These are phyloP conservation scores for Thamnaconus septentrionalis DNA, from an alignment of 2,113 vertebrate genomes.

Conservation along the genomic window DNA sequence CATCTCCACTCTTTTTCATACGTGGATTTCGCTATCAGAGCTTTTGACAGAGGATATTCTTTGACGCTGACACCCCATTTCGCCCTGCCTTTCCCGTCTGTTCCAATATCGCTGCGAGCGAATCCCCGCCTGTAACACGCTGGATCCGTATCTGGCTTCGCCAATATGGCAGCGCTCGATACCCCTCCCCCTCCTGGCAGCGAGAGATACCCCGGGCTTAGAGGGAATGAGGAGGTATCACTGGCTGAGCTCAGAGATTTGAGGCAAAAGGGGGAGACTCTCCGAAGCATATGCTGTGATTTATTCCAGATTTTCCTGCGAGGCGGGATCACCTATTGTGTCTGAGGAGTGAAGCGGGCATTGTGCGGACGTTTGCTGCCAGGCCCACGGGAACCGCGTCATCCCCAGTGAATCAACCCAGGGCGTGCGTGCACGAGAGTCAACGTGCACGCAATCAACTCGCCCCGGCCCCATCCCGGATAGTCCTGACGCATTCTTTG, in stretches of 20 bases:
- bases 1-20: neutral
- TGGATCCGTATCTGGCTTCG: slow-evolving; percentile 19
- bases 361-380: slow-evolving; percentile 30
- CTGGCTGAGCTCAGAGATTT: slow-evolving; percentile 37
- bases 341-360: slow-evolving; percentile 22
- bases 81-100: slow-evolving; percentile 3
- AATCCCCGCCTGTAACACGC: slow-evolving; percentile 4
- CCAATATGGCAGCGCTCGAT: slow-evolving; percentile 39
- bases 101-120: slow-evolving; percentile 10
- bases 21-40: slow-evolving; percentile 3
- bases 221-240: slow-evolving; percentile 31
- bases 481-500: neutral
- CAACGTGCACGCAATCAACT: slow-evolving; percentile 8
- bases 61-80: neutral
- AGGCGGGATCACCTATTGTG: slow-evolving; percentile 19
- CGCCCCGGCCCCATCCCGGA: slow-evolving; percentile 1
- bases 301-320: slow-evolving; percentile 35
- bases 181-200: slow-evolving; percentile 2
- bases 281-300: slow-evolving; percentile 36
- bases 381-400: slow-evolving; percentile 9
- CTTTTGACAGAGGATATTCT: neutral
- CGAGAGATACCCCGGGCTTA: neutral
- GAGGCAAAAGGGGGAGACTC: slow-evolving; percentile 9
- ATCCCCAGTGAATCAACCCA: neutral
- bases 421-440: neutral